A percentile compares a stretch with the other conserved stretches of the same genome.
Conservation (phyloP, 2,888 invertebrate genomes). For the Drosophila greeni region DNA sequence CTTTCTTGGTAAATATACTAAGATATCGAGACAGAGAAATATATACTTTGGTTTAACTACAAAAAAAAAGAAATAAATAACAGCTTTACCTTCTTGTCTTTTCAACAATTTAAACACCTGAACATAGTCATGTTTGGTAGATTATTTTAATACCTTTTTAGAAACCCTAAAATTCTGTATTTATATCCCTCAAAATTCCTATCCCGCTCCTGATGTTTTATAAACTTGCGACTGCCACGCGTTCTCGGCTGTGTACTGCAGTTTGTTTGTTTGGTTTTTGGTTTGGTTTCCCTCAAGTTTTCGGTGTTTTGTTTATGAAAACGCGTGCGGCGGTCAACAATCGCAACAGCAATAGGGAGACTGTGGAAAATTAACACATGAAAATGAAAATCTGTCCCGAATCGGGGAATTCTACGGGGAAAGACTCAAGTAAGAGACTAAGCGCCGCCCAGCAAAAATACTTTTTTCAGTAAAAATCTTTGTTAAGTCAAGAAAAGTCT, state of each 20-base stretch:
- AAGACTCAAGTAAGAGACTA: neutral
- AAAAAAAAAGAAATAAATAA: too few relatives aligned
- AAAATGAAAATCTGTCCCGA: constrained; percentile 21
- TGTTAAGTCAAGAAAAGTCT: neutral
- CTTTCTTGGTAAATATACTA: neutral
- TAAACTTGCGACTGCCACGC: constrained; percentile 51
- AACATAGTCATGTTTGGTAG: neutral
- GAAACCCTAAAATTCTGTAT: neutral
- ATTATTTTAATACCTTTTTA: too few relatives aligned
- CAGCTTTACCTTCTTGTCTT: neutral
- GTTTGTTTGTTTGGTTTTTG: constrained; percentile 54
- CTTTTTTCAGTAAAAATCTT: neutral
- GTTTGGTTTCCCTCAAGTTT: constrained; percentile 48
- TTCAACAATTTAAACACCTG: neutral
- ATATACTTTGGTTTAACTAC: too few relatives aligned
- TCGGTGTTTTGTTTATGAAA: constrained; percentile 65
- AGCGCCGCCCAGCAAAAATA: too few relatives aligned
- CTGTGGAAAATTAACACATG: constrained; percentile 26
- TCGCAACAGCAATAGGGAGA: constrained; percentile 43
- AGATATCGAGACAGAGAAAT: too few relatives aligned
- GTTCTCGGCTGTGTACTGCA: constrained; percentile 40
- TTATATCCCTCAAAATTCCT: too few relatives aligned
- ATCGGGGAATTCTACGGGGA: constrained; percentile 22
- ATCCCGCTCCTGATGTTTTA: constrained; percentile 14
- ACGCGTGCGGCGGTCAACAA: constrained; percentile 71